These are phyloP conservation scores for Brotula barbata DNA, from an alignment of 2,797 vertebrate species.

Conservation along the genomic window DNA sequence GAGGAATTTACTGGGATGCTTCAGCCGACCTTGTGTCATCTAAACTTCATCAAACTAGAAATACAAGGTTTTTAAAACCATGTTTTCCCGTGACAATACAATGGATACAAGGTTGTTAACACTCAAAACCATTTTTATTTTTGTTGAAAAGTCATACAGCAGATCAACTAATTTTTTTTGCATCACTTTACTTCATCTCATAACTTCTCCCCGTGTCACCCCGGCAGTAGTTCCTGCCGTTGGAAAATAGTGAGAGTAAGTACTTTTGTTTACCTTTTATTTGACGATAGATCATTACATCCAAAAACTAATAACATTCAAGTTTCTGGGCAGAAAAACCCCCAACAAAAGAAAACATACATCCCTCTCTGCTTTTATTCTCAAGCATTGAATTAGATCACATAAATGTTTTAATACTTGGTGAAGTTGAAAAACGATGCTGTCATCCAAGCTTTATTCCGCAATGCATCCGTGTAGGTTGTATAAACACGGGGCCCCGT, in stretches of 20 bases:
- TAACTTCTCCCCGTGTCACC: not conserved
- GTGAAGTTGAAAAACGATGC: not conserved
- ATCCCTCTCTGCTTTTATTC: not conserved
- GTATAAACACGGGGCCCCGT: not conserved
- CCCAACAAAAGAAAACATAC: too few species aligned
- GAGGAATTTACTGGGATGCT: too few species aligned
- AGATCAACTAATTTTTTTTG: not conserved
- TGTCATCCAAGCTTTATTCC: not conserved
- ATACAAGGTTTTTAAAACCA: too few species aligned
- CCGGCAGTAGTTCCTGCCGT: not conserved
- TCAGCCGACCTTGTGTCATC: too few species aligned
- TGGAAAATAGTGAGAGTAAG: not conserved
- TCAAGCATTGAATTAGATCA: not conserved
- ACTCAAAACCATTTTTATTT: too few species aligned
- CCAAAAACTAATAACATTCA: constrained; percentile 1
- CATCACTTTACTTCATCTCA: not conserved
- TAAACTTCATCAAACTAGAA: too few species aligned
- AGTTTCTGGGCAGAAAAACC: not conserved
- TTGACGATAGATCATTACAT: not conserved
- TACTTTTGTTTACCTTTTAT: not conserved
- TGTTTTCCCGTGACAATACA: too few species aligned
- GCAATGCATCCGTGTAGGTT: not conserved
- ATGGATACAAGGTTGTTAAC: too few species aligned
- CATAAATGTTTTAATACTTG: constrained; percentile 4
- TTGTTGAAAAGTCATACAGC: too few species aligned